Conservation (phyloP, 2,888 invertebrate species). For the Tetranychus piercei region DNA sequence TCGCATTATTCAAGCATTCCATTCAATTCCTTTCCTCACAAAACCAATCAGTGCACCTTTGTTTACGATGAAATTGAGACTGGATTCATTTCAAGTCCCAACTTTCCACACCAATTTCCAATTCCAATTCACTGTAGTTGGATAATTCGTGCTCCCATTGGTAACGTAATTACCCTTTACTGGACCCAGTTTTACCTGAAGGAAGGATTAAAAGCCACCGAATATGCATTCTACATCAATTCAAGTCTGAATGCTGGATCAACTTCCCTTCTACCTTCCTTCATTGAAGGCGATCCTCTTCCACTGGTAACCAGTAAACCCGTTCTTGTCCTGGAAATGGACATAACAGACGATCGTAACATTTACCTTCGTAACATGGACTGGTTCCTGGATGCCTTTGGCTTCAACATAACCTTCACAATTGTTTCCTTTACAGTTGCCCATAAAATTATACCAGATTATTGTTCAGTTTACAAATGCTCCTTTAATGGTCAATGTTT, state of each 20-base stretch:
- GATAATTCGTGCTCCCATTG: conserved; percentile 53
- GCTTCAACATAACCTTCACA: conserved; percentile 81
- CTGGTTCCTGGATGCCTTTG: conserved; percentile 62
- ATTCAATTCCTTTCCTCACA: background rate
- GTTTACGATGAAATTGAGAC: background rate
- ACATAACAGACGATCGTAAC: conserved; percentile 39
- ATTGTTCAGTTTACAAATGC: conserved; percentile 39
- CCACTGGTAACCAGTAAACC: conserved; percentile 40
- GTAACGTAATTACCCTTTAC: conserved; percentile 54
- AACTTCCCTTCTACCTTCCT: background rate
- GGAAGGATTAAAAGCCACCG: conserved; percentile 27
- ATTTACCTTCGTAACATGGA: conserved; percentile 63
- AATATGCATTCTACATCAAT: conserved; percentile 30
- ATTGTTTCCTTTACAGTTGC: conserved; percentile 37
- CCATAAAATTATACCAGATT: background rate
- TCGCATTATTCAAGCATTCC: background rate
- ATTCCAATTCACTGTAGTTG: conserved; percentile 68
- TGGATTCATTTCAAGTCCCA: conserved; percentile 60
- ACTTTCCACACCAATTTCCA: conserved; percentile 59
- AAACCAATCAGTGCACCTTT: background rate
- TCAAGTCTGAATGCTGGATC: background rate
- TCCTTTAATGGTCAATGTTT: conserved; percentile 69
- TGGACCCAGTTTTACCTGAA: conserved; percentile 65
- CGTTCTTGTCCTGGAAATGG: conserved; percentile 58
- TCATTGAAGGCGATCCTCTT: conserved; percentile 25